These are phyloP conservation scores for Oxyura jamaicensis DNA, from an alignment of 2,113 vertebrate genomes.

Conservation along the genomic window DNA sequence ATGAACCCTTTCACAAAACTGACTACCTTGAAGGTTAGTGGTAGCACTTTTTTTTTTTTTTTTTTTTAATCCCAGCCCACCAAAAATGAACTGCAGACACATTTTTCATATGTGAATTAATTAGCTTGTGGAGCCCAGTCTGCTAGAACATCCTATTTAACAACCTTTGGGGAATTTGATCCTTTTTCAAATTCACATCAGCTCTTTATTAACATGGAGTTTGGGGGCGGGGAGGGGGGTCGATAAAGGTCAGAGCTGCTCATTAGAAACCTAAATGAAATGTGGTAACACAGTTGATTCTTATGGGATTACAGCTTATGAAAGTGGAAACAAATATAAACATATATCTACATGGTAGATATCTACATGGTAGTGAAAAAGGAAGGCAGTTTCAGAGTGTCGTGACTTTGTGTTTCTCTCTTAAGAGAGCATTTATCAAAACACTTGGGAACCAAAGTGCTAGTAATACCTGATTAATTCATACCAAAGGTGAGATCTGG, in stretches of 20 bases:
- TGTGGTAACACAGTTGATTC: slow-evolving; percentile 18
- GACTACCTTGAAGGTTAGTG: slow-evolving; percentile 68
- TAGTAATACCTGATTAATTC: neutral
- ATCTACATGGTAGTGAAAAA: neutral
- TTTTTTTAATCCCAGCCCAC: slow-evolving; percentile 51
- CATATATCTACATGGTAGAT: neutral
- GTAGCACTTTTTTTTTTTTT: slow-evolving; percentile 67
- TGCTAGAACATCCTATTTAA: slow-evolving; percentile 62
- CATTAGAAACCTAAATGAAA: slow-evolving; percentile 68
- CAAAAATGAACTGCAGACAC: slow-evolving; percentile 69
- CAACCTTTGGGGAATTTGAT: slow-evolving; percentile 51
- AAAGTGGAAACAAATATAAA: slow-evolving; percentile 26
- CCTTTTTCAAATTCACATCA: slow-evolving; percentile 47
- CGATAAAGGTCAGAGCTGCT: slow-evolving; percentile 75
- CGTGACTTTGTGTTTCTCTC: neutral
- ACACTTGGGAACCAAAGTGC: neutral
- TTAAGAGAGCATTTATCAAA: neutral
- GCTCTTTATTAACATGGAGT: slow-evolving; percentile 60
- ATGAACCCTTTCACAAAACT: slow-evolving; percentile 29
- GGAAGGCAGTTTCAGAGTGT: neutral
- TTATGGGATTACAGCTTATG: slow-evolving; percentile 20
- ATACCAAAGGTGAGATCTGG: neutral
- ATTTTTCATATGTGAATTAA: slow-evolving; percentile 68
- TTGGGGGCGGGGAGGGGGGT: neutral
- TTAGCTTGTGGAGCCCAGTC: slow-evolving; percentile 69